Conservation (phyloP, 2,113 vertebrate species). For the Steatornis caripensis region DNA sequence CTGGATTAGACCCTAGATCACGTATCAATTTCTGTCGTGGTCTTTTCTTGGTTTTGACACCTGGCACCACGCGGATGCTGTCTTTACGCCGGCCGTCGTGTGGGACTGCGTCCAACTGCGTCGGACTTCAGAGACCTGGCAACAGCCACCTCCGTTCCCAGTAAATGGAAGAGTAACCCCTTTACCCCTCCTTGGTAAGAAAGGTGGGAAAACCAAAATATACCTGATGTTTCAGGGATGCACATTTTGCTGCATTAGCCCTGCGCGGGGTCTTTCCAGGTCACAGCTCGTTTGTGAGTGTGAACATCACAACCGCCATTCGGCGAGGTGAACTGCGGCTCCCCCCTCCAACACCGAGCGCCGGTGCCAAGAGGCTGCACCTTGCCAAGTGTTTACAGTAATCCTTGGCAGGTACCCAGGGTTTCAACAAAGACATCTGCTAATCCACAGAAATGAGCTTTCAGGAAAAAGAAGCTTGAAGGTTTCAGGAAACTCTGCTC, state of each 20-base stretch:
- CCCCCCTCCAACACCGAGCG: accelerated
- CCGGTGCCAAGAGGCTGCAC: not conserved
- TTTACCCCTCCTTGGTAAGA: not conserved
- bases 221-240: accelerated
- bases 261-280: not conserved
- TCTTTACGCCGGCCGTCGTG: accelerated
- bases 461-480: conserved; percentile 13
- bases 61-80: not conserved
- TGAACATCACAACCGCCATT: not conserved
- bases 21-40: accelerated
- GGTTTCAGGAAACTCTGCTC: not conserved
- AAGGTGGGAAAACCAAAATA: not conserved
- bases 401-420: conserved; percentile 10
- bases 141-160: accelerated
- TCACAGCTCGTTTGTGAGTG: not conserved
- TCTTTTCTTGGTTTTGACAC: not conserved
- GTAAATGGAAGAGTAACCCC: not conserved
- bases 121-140: not conserved
- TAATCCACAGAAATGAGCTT: not conserved
- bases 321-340: not conserved
- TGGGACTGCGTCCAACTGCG: not conserved
- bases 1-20: not conserved
- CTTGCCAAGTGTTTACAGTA: conserved; percentile 52
- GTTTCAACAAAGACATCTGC: conserved; percentile 29
- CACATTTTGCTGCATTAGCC: accelerated